Percentiles rank a stretch among this genome's conserved stretches.
Evolutionary conservation across 1,140 invertebrate genomes (phyloP).

Genomic region (Rhyacophila brunnea): DNA sequence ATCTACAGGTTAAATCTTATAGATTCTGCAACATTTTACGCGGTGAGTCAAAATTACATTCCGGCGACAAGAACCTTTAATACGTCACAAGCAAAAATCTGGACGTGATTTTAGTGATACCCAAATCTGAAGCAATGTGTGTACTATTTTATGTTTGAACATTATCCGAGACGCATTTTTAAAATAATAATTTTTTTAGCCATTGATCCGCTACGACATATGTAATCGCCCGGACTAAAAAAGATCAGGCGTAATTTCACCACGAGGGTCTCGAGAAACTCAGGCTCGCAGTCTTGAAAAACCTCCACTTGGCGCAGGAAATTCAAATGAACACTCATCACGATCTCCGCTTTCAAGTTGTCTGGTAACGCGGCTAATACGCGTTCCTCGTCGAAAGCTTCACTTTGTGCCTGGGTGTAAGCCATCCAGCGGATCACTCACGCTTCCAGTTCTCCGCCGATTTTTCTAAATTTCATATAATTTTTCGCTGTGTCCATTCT

Average conservation of each 20-base stretch:
- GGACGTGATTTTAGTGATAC: too few species aligned
- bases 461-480: slow-evolving; percentile 90
- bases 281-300: slow-evolving; percentile 94
- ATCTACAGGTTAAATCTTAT: too few species aligned
- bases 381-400: slow-evolving; percentile 84
- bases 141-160: too few species aligned
- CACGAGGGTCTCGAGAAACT: slow-evolving; percentile 88
- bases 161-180: too few species aligned
- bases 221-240: slow-evolving; percentile 94
- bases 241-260: slow-evolving; percentile 89
- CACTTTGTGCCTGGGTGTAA: slow-evolving; percentile 94
- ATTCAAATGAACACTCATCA: slow-evolving; percentile 92
- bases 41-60: too few species aligned
- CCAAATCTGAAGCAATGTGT: too few species aligned
- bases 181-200: too few species aligned
- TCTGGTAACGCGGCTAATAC: slow-evolving; percentile 84
- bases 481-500: slow-evolving; percentile 95
- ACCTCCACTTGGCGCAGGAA: slow-evolving; percentile 86
- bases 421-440: slow-evolving; percentile 94
- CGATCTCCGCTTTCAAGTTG: slow-evolving; percentile 94
- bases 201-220: slow-evolving; percentile 93
- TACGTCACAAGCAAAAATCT: too few species aligned
- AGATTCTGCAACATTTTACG: too few species aligned
- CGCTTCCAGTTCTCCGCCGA: slow-evolving; percentile 84
- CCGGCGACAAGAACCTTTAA: too few species aligned